Percentiles rank a stretch among this genome's conserved stretches.
These are phyloP conservation scores for Pyrochroa serraticornis DNA, from an alignment of 2,888 invertebrate species.

Conservation along the genomic window DNA sequence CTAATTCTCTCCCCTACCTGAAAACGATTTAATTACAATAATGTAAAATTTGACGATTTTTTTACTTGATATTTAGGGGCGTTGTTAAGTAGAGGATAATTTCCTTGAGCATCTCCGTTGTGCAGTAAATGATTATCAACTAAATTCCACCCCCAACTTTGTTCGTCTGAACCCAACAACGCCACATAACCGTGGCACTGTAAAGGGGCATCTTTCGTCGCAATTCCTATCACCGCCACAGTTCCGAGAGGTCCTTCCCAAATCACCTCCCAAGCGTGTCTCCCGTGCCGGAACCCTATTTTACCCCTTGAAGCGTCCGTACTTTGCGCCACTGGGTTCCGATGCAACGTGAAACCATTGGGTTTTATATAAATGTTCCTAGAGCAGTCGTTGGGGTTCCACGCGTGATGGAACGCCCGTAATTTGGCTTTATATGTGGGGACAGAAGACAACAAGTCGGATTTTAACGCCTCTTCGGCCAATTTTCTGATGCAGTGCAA, in stretches of 20 bases:
- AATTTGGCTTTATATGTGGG: constrained; percentile 93
- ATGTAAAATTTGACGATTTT: neutral
- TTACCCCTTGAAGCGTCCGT: constrained; percentile 92
- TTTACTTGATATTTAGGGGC: constrained; percentile 95
- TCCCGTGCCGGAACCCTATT: constrained; percentile 87
- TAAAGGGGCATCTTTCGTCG: constrained; percentile 91
- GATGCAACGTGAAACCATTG: constrained; percentile 96
- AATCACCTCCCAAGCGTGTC: constrained; percentile 97
- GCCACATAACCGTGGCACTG: constrained; percentile 96
- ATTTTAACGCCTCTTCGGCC: constrained; percentile 86
- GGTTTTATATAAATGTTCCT: constrained; percentile 95
- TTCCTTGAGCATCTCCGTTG: constrained; percentile 93
- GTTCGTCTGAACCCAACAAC: constrained; percentile 91
- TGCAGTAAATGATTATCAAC: constrained; percentile 97
- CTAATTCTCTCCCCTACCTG: constrained; percentile 96
- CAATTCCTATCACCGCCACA: constrained; percentile 95
- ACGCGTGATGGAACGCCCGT: constrained; percentile 91
- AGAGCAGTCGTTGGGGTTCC: constrained; percentile 98
- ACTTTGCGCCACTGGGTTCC: constrained; percentile 98
- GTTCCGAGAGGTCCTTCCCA: constrained; percentile 99
- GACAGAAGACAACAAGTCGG: constrained; percentile 86
- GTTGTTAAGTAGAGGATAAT: constrained; percentile 92
- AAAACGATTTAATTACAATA: constrained; percentile 38
- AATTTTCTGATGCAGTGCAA: constrained; percentile 85
- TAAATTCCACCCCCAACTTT: constrained; percentile 99